Conservation (phyloP, 2,113 vertebrate species). For the Ophthalmotilapia sp. region DNA sequence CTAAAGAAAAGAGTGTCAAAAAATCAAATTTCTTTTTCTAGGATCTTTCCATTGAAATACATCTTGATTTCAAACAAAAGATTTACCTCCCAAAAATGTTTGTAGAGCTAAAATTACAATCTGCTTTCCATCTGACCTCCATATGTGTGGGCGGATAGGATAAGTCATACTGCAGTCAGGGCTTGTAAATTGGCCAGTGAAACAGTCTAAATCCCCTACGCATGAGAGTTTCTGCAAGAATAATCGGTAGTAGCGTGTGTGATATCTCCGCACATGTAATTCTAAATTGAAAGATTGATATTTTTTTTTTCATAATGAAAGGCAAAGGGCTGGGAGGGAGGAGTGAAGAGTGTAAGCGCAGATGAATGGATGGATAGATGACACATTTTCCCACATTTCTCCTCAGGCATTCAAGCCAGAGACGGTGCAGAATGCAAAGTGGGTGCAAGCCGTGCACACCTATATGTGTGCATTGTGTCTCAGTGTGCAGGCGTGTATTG, state of each 20-base stretch:
- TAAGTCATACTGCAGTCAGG: background rate
- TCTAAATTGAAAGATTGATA: background rate
- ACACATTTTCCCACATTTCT: background rate
- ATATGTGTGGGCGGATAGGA: background rate
- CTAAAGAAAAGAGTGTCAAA: background rate
- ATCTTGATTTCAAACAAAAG: background rate
- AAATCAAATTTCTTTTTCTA: background rate
- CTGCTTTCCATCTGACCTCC: conserved; percentile 6
- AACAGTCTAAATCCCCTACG: background rate
- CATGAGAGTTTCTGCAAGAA: background rate
- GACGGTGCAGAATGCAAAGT: conserved; percentile 22
- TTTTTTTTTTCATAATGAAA: conserved; percentile 1
- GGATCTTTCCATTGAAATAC: background rate
- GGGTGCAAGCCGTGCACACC: background rate
- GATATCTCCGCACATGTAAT: background rate
- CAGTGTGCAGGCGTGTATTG: conserved; percentile 11
- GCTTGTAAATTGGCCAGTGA: background rate
- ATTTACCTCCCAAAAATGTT: background rate
- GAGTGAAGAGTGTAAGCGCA: background rate
- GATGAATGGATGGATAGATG: background rate
- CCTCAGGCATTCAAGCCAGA: background rate
- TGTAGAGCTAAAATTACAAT: background rate
- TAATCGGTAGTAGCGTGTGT: background rate
- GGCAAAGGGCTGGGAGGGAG: background rate
- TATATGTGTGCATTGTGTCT: background rate